Conservation (phyloP, 2,888 invertebrate species). For the Drosophila rellima region DNA sequence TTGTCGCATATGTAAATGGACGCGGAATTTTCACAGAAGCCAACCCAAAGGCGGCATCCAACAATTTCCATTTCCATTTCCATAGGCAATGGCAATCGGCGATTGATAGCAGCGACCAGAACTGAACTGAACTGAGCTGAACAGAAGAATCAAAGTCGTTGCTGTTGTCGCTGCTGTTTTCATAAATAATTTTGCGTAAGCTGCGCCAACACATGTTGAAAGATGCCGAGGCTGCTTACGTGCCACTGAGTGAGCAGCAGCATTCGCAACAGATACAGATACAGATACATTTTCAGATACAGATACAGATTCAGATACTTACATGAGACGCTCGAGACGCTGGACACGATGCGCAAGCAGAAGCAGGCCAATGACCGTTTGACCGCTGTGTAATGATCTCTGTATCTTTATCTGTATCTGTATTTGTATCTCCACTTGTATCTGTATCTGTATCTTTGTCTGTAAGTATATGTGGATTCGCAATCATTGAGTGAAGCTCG, state of each 20-base stretch:
- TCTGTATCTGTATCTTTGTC: neutral
- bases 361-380: slow-evolving; percentile 80
- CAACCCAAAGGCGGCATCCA: slow-evolving; percentile 13
- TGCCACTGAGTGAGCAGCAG: slow-evolving; percentile 56
- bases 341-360: slow-evolving; percentile 57
- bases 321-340: slow-evolving; percentile 34
- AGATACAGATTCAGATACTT: slow-evolving; percentile 31
- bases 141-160: slow-evolving; percentile 59
- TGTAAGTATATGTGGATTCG: slow-evolving; percentile 20
- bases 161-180: slow-evolving; percentile 62
- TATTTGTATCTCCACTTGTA: slow-evolving; percentile 13
- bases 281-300: slow-evolving; percentile 29
- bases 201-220: slow-evolving; percentile 63
- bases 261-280: slow-evolving; percentile 32
- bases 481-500: slow-evolving; percentile 33
- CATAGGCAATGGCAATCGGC: slow-evolving; percentile 16
- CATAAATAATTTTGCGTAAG: slow-evolving; percentile 81
- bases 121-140: too few species aligned
- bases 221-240: slow-evolving; percentile 75
- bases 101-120: slow-evolving; percentile 58
- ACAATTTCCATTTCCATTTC: slow-evolving; percentile 61
- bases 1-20: slow-evolving; percentile 71
- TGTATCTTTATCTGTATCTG: slow-evolving; percentile 30
- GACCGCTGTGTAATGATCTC: slow-evolving; percentile 78
- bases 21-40: slow-evolving; percentile 67